Base-by-base conservation (phyloP, 2,888 invertebrate species). In the Tryphoninae sp. region DNA sequence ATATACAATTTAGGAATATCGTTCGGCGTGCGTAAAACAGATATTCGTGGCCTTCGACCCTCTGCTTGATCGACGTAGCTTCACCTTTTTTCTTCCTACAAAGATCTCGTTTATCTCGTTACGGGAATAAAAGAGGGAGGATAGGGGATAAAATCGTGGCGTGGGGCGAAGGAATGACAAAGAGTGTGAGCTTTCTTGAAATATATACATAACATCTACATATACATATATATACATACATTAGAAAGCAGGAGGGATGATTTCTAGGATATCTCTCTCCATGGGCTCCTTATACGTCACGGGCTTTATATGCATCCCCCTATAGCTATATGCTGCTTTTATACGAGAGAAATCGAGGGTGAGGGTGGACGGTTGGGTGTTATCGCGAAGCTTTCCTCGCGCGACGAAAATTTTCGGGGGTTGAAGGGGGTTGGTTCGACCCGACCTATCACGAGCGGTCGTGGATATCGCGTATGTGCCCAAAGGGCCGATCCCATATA, bases 51-150 rank as follows among this genome's bases (percentile, higher is more conserved):
- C 22, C 78, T 33, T 45, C 61, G 72, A 68, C 71, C 71, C 81
- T 55, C 49, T 40, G 45, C 23, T 33, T 33, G 33, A 33, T 33
- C 42, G 22, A 55, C 61, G 26, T 23, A 33, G 23, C 61, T 61
- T 23, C 22, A 23, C 26, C 68, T 77, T 77, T 64, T 69, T 69
- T 62, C 68, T 49, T 62, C 71, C 69, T 61, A 55, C 59, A 59
- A 80, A 80, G 73, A 80, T 80, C 72, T 73, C 77, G 77, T 77
- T 82, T 82, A 82, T 82, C 80, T 80, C 80, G 82, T 77, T 71
- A 74, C 73, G 64, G 33, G 79, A 80, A 82, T 85, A 80, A 78
- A 78, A 69, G 51, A 45, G 51, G 69, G 73, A 65, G 45, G 59
- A 62, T 40, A n/a, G 62, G 13, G 61, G 45, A 51, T 58, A 26